Evolutionary conservation across 2,113 vertebrate species (phyloP).

Genomic region (Oryzias woworae): DNA sequence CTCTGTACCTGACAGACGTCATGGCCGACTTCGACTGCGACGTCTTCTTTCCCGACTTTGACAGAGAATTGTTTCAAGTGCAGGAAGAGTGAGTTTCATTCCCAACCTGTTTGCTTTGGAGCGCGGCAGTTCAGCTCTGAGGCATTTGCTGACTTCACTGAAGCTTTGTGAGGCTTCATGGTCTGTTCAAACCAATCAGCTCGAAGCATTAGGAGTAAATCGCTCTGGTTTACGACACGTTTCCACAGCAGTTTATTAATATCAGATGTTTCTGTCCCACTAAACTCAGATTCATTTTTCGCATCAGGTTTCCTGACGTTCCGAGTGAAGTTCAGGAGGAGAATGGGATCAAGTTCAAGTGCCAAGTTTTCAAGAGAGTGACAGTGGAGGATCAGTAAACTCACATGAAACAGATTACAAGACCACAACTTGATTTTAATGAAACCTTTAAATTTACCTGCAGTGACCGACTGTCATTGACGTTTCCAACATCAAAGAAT

Average conservation of each 20-base stretch:
- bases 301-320: constrained; percentile 73
- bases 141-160: constrained; percentile 5
- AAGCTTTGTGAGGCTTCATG: neutral
- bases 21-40: constrained; percentile 81
- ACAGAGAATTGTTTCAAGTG: constrained; percentile 64
- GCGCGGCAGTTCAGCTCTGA: neutral
- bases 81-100: constrained; percentile 67
- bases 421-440: too few species aligned
- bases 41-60: constrained; percentile 80
- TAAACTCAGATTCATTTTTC: too few species aligned
- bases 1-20: constrained; percentile 78
- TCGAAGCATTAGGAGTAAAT: too few species aligned
- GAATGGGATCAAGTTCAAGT: constrained; percentile 76
- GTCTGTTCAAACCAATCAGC: too few species aligned
- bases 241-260: too few species aligned
- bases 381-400: neutral
- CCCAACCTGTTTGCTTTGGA: neutral
- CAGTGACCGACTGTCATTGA: too few species aligned
- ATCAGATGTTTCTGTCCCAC: neutral
- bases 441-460: too few species aligned
- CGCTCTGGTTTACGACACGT: too few species aligned
- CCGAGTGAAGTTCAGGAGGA: constrained; percentile 79
- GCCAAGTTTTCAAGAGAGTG: constrained; percentile 76
- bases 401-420: too few species aligned
- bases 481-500: too few species aligned